Conservation (phyloP, 2,888 invertebrate genomes). For the Meiosimyza platycephala region DNA sequence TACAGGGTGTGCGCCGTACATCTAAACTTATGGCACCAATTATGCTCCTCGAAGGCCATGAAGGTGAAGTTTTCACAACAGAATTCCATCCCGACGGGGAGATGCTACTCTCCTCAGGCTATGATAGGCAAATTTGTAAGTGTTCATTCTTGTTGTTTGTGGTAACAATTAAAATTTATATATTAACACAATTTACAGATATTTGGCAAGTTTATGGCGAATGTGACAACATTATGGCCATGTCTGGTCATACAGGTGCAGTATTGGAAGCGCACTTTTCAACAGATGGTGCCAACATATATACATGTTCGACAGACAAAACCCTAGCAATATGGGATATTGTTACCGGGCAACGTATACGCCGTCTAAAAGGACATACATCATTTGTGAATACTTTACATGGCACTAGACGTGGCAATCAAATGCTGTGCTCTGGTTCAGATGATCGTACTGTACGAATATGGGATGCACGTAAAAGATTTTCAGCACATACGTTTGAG, state of each 20-base stretch:
- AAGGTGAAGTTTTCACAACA: constrained; percentile 92
- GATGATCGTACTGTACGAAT: constrained; percentile 93
- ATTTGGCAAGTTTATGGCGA: constrained; percentile 98
- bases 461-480: constrained; percentile 92
- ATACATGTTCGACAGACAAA: constrained; percentile 94
- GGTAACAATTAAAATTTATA: background rate
- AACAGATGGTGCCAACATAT: constrained; percentile 85
- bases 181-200: constrained; percentile 69
- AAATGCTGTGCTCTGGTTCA: constrained; percentile 90
- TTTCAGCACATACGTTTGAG: constrained; percentile 79
- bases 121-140: constrained; percentile 95
- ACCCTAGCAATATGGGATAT: constrained; percentile 97
- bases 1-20: constrained; percentile 79
- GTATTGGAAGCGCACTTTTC: constrained; percentile 93
- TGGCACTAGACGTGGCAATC: constrained; percentile 83
- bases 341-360: constrained; percentile 85
- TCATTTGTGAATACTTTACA: constrained; percentile 81
- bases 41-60: constrained; percentile 96
- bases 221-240: constrained; percentile 94
- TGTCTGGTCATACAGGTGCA: constrained; percentile 96
- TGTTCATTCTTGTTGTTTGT: constrained; percentile 17
- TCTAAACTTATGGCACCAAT: constrained; percentile 92
- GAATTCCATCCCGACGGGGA: constrained; percentile 98
- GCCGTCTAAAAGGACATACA: constrained; percentile 88
- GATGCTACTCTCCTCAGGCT: constrained; percentile 92